Percentiles rank a stretch among this genome's conserved stretches.
Evolutionary conservation across 2,113 vertebrate species (phyloP).

Genomic region (Diphyllodes magnificus): DNA sequence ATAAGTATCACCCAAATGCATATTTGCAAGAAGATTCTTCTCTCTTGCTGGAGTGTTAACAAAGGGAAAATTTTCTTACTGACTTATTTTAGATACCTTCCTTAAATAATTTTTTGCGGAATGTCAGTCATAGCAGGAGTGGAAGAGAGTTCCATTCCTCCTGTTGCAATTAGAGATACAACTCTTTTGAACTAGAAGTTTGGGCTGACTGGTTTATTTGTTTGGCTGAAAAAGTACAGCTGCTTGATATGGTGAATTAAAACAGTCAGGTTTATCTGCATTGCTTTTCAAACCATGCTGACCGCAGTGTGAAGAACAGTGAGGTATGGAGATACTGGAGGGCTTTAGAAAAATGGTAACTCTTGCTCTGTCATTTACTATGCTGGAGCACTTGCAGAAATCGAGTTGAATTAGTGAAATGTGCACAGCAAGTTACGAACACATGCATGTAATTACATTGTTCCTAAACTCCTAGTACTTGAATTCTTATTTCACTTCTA

Average conservation of each 20-base stretch:
- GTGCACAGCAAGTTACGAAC: background rate
- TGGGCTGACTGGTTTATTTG: background rate
- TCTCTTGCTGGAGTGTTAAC: background rate
- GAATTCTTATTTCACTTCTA: background rate
- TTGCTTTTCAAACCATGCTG: background rate
- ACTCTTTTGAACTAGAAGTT: background rate
- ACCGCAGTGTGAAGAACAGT: background rate
- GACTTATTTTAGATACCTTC: background rate
- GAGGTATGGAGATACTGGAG: background rate
- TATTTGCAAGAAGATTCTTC: background rate
- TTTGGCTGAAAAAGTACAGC: background rate
- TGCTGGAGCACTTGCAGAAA: background rate
- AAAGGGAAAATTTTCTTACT: background rate
- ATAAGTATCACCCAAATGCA: background rate
- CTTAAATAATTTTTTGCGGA: background rate
- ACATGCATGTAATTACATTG: accelerated
- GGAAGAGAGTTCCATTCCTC: background rate
- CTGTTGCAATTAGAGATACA: background rate
- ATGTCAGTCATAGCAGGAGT: background rate
- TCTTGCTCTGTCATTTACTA: background rate
- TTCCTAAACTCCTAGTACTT: background rate
- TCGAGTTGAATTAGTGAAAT: background rate
- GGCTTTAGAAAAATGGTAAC: background rate
- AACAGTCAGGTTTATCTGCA: background rate
- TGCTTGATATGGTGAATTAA: background rate